These are phyloP conservation scores for Tethya wilhelma DNA, from an alignment of 37 sponge, comb jelly and placozoan species.

Conservation along the genomic window DNA sequence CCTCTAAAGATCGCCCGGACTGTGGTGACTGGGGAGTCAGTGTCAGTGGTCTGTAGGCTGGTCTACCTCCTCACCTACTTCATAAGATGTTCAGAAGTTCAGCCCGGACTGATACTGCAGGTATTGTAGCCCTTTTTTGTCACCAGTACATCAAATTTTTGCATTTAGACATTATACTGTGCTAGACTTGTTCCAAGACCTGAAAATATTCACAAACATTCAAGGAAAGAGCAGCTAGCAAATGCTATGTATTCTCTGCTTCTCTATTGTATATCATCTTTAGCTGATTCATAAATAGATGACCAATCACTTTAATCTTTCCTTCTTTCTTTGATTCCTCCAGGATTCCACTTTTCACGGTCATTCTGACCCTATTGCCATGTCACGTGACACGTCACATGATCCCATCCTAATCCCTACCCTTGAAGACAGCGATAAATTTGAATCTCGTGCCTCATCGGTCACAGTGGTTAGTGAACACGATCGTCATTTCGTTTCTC, in stretches of 20 bases:
- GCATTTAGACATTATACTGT: not conserved
- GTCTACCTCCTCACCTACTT: conserved; percentile 83
- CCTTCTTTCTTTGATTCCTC: not conserved
- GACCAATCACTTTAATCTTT: not conserved
- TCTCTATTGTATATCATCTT: not conserved
- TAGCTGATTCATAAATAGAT: not conserved
- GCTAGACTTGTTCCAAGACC: not conserved
- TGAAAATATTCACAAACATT: too few species aligned
- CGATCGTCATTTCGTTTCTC: conserved; percentile 9
- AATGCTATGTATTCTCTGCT: not conserved
- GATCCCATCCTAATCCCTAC: not conserved
- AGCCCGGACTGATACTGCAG: conserved; percentile 18
- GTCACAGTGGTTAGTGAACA: conserved; percentile 43
- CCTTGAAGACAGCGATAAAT: conserved; percentile 15
- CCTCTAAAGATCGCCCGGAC: conserved; percentile 75
- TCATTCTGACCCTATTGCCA: not conserved
- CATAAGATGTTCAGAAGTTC: conserved; percentile 75
- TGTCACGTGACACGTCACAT: not conserved
- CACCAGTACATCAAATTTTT: too few species aligned
- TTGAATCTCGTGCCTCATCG: conserved; percentile 19
- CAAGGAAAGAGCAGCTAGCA: too few species aligned
- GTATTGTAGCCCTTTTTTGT: too few species aligned
- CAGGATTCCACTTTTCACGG: not conserved
- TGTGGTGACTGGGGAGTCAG: conserved; percentile 57
- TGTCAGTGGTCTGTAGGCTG: conserved; percentile 42